A percentile compares a stretch with the other conserved stretches of the same genome.
Evolutionary conservation across 2,113 vertebrate species (phyloP).

Genomic region (Romanogobio albipinnatus): DNA sequence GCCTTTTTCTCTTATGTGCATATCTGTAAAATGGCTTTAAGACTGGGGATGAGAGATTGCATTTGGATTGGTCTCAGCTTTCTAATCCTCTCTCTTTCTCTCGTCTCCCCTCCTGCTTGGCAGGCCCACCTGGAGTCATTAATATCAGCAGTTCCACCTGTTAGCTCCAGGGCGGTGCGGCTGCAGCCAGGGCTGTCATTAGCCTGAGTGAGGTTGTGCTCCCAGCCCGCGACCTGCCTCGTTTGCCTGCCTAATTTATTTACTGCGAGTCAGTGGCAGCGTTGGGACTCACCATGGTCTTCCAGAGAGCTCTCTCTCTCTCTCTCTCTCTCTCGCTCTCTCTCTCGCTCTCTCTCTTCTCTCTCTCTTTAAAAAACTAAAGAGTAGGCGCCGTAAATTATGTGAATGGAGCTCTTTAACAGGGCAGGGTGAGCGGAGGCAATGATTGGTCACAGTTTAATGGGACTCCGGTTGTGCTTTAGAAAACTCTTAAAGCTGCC

Average conservation of each 20-base stretch:
- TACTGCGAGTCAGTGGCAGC: conserved; percentile 62
- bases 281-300: conserved; percentile 45
- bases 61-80: conserved; percentile 35
- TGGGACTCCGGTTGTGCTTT: conserved; percentile 37
- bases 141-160: conserved; percentile 58
- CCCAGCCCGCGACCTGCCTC: conserved; percentile 57
- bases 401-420: conserved; percentile 30
- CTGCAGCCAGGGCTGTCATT: conserved; percentile 65
- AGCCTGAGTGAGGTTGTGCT: conserved; percentile 65
- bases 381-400: conserved; percentile 17
- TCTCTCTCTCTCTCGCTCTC: not conserved
- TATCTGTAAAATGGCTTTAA: conserved; percentile 37
- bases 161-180: conserved; percentile 52
- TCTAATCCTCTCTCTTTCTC: conserved; percentile 14
- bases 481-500: conserved; percentile 43
- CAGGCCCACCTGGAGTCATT: conserved; percentile 46
- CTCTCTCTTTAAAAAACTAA: conserved; percentile 2
- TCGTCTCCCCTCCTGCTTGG: conserved; percentile 10
- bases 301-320: conserved; percentile 42
- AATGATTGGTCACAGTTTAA: conserved; percentile 45
- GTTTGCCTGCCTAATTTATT: conserved; percentile 75
- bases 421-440: conserved; percentile 28
- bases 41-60: conserved; percentile 30
- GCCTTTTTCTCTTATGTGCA: conserved; percentile 2
- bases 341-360: not conserved